Percentiles rank a stretch among this genome's conserved stretches.
phyloP scores from a whole-genome alignment of 2,888 invertebrate genomes.

The Aproaerema taeniolella region DNA sequence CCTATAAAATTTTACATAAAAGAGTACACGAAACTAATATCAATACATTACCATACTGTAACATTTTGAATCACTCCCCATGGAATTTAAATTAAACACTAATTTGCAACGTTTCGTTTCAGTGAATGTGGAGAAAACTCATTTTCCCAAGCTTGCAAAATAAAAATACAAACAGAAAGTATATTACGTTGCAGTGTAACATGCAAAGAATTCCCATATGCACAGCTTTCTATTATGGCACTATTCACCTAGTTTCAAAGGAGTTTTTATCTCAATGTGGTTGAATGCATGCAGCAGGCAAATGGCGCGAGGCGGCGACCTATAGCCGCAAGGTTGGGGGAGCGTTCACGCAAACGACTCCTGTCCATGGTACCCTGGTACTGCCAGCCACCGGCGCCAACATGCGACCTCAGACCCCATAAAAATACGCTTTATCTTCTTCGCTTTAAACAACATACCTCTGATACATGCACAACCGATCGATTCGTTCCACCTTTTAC shows the following conservation, averaged over 20 bases:
- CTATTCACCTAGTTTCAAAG: slow-evolving; percentile 9
- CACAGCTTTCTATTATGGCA: too few species aligned
- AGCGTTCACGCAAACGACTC: slow-evolving; percentile 56
- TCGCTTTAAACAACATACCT: neutral
- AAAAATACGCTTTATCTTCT: slow-evolving; percentile 37
- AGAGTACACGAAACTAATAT: slow-evolving; percentile 37
- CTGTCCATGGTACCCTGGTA: slow-evolving; percentile 57
- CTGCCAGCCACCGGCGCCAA: slow-evolving; percentile 44
- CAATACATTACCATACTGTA: slow-evolving; percentile 13
- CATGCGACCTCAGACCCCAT: slow-evolving; percentile 60
- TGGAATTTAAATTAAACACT: neutral
- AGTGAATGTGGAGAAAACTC: too few species aligned
- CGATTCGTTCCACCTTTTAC: slow-evolving; percentile 12
- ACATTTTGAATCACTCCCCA: neutral
- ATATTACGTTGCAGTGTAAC: slow-evolving; percentile 6
- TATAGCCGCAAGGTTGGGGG: slow-evolving; percentile 26
- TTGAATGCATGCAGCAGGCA: slow-evolving; percentile 8
- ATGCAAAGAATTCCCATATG: slow-evolving; percentile 4
- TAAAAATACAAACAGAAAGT: too few species aligned
- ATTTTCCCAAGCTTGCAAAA: too few species aligned
- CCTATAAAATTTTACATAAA: slow-evolving; percentile 41
- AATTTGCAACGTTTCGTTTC: too few species aligned
- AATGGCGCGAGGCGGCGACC: slow-evolving; percentile 12
- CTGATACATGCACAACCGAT: too few species aligned
- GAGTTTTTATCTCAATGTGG: slow-evolving; percentile 4